Evolutionary conservation across 1,140 invertebrate genomes (phyloP).

Genomic region (Bombus waltoni): DNA sequence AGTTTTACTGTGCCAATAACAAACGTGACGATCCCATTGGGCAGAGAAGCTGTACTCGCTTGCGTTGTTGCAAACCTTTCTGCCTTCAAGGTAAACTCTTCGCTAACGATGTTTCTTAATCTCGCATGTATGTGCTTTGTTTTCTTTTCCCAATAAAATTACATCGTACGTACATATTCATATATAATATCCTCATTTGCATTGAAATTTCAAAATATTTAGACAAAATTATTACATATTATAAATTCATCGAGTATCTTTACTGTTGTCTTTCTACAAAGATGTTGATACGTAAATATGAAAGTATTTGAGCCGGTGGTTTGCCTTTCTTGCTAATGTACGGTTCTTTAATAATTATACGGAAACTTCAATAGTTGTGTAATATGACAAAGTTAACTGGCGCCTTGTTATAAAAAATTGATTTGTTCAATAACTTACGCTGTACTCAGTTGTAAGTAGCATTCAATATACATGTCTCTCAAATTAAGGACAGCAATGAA

Average conservation of each 20-base stretch:
- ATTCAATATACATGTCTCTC: not conserved
- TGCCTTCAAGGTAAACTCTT: slow-evolving; percentile 90
- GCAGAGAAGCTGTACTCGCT: slow-evolving; percentile 91
- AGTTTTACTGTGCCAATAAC: slow-evolving; percentile 91
- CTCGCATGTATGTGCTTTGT: not conserved
- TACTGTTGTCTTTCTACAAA: too few species aligned
- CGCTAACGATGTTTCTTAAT: slow-evolving; percentile 46
- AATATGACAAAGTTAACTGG: not conserved
- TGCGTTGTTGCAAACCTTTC: slow-evolving; percentile 93
- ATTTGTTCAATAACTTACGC: too few species aligned
- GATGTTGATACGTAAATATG: too few species aligned
- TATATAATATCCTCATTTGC: not conserved
- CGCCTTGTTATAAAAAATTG: not conserved
- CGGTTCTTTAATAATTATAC: too few species aligned
- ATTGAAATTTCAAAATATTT: not conserved
- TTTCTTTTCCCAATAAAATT: not conserved
- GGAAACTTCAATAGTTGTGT: too few species aligned
- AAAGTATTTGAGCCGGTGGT: too few species aligned
- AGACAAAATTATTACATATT: not conserved
- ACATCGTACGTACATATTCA: not conserved
- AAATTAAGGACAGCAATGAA: not conserved
- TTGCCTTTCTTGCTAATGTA: too few species aligned
- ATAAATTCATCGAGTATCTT: too few species aligned
- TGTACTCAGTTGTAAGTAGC: too few species aligned
- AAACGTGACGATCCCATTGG: slow-evolving; percentile 92